A percentile compares a stretch with the other conserved stretches of the same genome.
phyloP scores from a whole-genome alignment of 1,140 invertebrate species.

The Phocides pigmalion region DNA sequence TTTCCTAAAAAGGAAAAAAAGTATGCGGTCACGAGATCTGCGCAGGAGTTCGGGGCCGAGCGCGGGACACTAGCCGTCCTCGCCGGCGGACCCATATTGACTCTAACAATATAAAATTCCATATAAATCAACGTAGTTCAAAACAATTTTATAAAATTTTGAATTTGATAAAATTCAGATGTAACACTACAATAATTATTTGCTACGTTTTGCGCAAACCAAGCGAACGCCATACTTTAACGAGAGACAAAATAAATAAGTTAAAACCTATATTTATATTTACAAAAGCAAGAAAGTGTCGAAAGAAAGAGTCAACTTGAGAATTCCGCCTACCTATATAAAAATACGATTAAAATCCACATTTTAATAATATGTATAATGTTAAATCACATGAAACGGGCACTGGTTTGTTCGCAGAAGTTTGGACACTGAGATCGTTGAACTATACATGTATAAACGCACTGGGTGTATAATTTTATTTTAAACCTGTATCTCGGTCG shows the following conservation, averaged over 20 bases:
- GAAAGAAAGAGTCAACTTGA: conserved; percentile 61
- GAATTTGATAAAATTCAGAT: conserved; percentile 18
- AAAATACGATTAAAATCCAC: conserved; percentile 76
- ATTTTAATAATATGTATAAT: conserved; percentile 63
- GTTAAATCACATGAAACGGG: conserved; percentile 76
- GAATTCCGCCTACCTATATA: conserved; percentile 77
- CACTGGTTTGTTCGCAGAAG: conserved; percentile 78
- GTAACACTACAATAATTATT: conserved; percentile 26
- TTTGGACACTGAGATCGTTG: conserved; percentile 77
- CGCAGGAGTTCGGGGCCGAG: conserved; percentile 31
- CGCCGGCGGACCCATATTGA: conserved; percentile 25
- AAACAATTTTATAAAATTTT: conserved; percentile 23
- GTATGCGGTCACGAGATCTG: conserved; percentile 48
- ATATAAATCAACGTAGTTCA: conserved; percentile 29
- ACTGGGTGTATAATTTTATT: conserved; percentile 45
- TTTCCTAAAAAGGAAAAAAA: conserved; percentile 77
- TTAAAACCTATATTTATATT: conserved; percentile 79
- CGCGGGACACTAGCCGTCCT: background rate
- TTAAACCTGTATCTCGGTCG: conserved; percentile 47
- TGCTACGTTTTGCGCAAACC: conserved; percentile 44
- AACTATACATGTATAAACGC: conserved; percentile 44
- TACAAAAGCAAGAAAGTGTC: conserved; percentile 79
- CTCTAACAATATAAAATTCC: conserved; percentile 31
- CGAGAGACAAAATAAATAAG: conserved; percentile 79
- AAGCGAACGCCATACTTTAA: conserved; percentile 42